Percentiles rank a stretch among this genome's conserved stretches.
Conservation (phyloP, 2,113 vertebrate species). For the Xiphophorus couchianus region DNA sequence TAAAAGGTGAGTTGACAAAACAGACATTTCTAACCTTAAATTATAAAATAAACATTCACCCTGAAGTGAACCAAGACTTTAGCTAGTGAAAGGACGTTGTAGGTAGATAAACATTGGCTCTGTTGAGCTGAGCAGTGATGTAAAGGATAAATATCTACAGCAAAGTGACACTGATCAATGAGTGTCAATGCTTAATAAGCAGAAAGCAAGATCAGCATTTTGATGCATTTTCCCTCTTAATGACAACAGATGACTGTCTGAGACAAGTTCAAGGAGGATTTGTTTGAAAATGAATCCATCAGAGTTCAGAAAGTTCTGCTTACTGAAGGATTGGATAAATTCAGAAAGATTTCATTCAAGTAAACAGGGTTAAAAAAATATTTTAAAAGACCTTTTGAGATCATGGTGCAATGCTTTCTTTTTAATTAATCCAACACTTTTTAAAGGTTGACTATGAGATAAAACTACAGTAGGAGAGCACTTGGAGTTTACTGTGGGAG, state of each 20-base stretch:
- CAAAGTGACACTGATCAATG: too few relatives aligned
- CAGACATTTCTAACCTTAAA: too few relatives aligned
- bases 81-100: too few relatives aligned
- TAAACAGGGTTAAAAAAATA: background rate
- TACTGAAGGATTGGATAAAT: background rate
- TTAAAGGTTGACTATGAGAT: constrained; percentile 10
- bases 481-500: constrained; percentile 17
- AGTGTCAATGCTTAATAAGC: too few relatives aligned
- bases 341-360: background rate
- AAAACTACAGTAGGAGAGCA: background rate
- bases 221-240: background rate
- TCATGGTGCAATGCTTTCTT: background rate
- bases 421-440: background rate
- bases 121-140: too few relatives aligned
- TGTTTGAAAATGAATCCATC: background rate
- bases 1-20: too few relatives aligned
- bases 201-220: too few relatives aligned
- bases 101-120: too few relatives aligned
- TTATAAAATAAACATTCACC: background rate
- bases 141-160: background rate
- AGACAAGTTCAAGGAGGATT: too few relatives aligned
- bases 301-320: background rate
- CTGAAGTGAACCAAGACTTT: too few relatives aligned
- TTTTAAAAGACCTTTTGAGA: background rate
- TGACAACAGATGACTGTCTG: background rate